Conservation (phyloP, 2,888 invertebrate species). For the Linhomoeus sp. region DNA sequence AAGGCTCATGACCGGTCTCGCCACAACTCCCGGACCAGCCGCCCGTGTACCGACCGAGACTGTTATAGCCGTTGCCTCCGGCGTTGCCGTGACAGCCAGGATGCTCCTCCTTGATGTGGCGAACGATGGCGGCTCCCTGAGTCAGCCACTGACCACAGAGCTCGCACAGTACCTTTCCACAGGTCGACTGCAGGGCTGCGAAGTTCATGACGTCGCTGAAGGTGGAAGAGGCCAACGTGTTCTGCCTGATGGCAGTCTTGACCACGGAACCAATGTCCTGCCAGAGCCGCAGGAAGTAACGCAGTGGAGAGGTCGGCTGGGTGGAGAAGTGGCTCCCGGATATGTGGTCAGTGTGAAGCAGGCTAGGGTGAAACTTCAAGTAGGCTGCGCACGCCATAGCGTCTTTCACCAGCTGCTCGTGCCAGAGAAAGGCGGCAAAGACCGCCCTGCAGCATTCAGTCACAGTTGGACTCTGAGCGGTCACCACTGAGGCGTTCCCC, state of each 20-base stretch:
- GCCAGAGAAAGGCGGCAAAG: conserved; percentile 89
- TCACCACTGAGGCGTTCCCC: conserved; percentile 32
- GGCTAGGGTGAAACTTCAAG: conserved; percentile 50
- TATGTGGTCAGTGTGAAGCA: conserved; percentile 6
- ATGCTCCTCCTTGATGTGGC: conserved; percentile 72
- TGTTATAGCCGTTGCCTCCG: conserved; percentile 73
- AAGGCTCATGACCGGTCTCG: neutral
- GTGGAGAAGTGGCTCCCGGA: no score
- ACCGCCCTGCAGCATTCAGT: conserved; percentile 79
- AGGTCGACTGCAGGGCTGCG: no score
- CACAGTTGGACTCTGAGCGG: conserved; percentile 71
- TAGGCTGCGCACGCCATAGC: conserved; percentile 95
- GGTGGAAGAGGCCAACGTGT: no score
- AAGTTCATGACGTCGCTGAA: no score
- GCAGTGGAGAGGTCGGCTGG: conserved; percentile 11
- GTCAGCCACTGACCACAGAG: conserved; percentile 47
- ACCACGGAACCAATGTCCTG: neutral
- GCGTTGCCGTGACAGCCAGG: conserved; percentile 72
- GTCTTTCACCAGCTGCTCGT: conserved; percentile 88
- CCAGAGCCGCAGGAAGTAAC: conserved; percentile 11
- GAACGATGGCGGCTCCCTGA: conserved; percentile 50
- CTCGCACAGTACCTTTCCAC: conserved; percentile 46
- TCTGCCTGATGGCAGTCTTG: neutral
- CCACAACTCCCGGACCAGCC: conserved; percentile 51
- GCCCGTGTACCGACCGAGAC: conserved; percentile 61